Evolutionary conservation across 2,888 invertebrate genomes (phyloP).

Genomic region (Agrilus mali): DNA sequence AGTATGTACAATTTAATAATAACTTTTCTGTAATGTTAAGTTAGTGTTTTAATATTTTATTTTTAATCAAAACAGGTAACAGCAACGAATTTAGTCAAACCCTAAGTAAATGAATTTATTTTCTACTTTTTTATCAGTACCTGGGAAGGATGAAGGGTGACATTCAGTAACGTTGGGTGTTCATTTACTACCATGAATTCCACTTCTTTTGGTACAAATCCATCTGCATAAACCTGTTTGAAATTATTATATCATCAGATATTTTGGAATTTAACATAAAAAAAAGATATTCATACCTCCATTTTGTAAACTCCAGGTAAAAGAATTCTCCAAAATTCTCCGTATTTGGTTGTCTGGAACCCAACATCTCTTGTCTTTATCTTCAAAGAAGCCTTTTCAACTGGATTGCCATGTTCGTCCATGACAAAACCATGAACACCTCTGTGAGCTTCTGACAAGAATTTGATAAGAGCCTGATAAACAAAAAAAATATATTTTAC

Average conservation of each 20-base stretch:
- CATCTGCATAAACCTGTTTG: conserved; percentile 69
- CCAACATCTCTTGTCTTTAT: conserved; percentile 73
- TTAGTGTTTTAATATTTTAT: too few species aligned
- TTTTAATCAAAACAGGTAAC: too few species aligned
- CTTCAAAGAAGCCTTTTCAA: conserved; percentile 66
- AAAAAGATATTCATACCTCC: conserved; percentile 43
- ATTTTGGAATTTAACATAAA: conserved; percentile 2
- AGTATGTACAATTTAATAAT: too few species aligned
- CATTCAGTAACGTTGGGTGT: conserved; percentile 73
- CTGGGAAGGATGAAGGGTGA: conserved; percentile 67
- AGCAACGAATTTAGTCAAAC: too few species aligned
- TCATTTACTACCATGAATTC: conserved; percentile 78
- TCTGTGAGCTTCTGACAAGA: conserved; percentile 73
- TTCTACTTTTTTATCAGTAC: too few species aligned
- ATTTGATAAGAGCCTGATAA: conserved; percentile 70
- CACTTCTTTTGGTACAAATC: conserved; percentile 69
- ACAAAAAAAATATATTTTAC: conserved; percentile 11
- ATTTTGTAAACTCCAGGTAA: conserved; percentile 77
- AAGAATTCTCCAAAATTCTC: conserved; percentile 91
- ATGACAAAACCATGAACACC: conserved; percentile 82
- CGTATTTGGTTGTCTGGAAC: conserved; percentile 76
- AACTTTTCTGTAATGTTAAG: too few species aligned
- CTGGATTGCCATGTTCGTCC: conserved; percentile 63
- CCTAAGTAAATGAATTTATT: conserved; percentile 1
- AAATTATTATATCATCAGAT: conserved; percentile 1